Conservation (phyloP, 2,113 vertebrate genomes). For the Vireo altiloquus region DNA sequence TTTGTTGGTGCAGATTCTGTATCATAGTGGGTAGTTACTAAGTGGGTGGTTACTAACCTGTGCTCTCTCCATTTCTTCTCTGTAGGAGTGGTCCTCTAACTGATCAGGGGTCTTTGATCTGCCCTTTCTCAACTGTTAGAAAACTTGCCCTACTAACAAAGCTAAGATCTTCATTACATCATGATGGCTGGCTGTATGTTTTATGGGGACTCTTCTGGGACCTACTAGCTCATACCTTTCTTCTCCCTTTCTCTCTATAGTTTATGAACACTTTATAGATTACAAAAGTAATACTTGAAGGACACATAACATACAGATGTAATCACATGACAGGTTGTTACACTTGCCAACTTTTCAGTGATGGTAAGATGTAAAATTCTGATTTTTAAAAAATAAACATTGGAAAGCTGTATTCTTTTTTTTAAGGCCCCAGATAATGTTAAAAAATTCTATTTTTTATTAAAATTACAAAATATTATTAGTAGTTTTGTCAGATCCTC, state of each 20-base stretch:
- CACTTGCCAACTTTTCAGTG: background rate
- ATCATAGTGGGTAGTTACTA: background rate
- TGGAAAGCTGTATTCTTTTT: background rate
- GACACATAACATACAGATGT: background rate
- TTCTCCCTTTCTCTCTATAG: background rate
- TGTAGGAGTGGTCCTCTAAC: background rate
- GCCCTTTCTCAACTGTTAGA: background rate
- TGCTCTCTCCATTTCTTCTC: background rate
- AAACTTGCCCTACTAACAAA: background rate
- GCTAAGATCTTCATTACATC: background rate
- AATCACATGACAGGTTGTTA: background rate
- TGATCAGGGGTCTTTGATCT: background rate
- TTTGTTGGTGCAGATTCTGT: background rate
- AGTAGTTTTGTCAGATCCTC: background rate
- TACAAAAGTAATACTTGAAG: background rate
- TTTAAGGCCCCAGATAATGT: background rate
- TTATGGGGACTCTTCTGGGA: background rate
- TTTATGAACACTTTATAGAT: background rate
- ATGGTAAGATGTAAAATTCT: background rate
- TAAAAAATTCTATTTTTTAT: background rate
- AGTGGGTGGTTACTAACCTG: background rate
- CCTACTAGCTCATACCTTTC: background rate
- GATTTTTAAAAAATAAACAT: background rate
- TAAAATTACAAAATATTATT: background rate
- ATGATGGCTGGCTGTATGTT: background rate